These are phyloP conservation scores for Oasisia sp. DNA, from an alignment of 2,888 invertebrate genomes.

Conservation along the genomic window DNA sequence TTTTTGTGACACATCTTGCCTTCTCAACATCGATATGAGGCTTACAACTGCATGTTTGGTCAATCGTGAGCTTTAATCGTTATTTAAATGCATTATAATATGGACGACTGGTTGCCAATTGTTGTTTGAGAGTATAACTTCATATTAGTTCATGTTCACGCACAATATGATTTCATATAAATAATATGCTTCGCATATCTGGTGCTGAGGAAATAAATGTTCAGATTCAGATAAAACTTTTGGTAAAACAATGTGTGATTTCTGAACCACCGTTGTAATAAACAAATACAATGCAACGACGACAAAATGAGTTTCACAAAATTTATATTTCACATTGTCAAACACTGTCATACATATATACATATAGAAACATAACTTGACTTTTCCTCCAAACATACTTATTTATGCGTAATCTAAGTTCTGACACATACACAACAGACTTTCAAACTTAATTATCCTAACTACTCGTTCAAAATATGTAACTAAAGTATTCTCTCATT, in stretches of 20 bases:
- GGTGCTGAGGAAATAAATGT: too few species aligned
- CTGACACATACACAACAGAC: not conserved
- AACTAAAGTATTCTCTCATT: not conserved
- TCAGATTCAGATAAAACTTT: too few species aligned
- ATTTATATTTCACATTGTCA: not conserved
- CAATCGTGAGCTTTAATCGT: too few species aligned
- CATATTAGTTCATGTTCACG: too few species aligned
- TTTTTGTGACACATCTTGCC: too few species aligned
- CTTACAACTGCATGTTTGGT: too few species aligned
- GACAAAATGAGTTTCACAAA: conserved; percentile 1
- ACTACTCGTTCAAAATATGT: not conserved
- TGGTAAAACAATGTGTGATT: not conserved
- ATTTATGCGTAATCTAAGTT: not conserved
- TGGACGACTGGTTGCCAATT: too few species aligned
- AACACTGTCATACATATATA: not conserved
- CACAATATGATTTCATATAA: too few species aligned
- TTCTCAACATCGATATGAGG: too few species aligned
- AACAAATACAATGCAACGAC: not conserved
- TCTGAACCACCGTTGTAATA: not conserved
- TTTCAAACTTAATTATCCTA: not conserved
- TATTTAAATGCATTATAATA: too few species aligned
- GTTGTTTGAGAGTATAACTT: too few species aligned
- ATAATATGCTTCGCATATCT: too few species aligned
- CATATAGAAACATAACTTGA: not conserved
- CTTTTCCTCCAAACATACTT: not conserved